Conservation (phyloP, 2,888 invertebrate species). For the Leptopterna dolabrata region DNA sequence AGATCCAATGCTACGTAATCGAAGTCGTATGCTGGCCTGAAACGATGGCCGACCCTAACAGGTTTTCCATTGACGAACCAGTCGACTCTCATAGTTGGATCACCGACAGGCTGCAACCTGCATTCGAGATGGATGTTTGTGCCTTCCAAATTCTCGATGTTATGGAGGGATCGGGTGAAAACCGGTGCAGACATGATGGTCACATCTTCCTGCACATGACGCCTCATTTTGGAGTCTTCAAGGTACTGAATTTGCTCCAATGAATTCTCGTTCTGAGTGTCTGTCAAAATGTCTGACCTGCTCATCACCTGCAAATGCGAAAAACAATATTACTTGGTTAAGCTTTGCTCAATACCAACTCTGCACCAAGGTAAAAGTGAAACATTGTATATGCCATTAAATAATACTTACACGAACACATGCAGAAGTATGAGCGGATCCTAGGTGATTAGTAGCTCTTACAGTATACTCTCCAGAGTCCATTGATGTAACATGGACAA, state of each 20-base stretch:
- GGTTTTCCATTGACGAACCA: constrained; percentile 97
- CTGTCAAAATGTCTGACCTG: constrained; percentile 84
- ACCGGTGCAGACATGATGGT: constrained; percentile 87
- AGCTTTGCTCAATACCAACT: no score
- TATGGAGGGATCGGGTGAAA: constrained; percentile 87
- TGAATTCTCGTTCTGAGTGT: constrained; percentile 92
- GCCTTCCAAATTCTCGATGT: constrained; percentile 89
- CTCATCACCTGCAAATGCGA: constrained; percentile 72
- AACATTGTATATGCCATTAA: no score
- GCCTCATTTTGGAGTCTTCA: constrained; percentile 81
- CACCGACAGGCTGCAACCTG: constrained; percentile 89
- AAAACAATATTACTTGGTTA: neutral
- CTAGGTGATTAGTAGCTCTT: constrained; percentile 91
- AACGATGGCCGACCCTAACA: constrained; percentile 85
- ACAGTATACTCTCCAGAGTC: constrained; percentile 97
- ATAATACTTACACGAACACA: constrained; percentile 76
- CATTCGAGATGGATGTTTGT: constrained; percentile 94
- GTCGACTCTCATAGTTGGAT: constrained; percentile 91
- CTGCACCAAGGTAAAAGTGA: no score
- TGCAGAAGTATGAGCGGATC: constrained; percentile 91
- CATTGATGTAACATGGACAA: constrained; percentile 90
- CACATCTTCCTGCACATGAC: constrained; percentile 82
- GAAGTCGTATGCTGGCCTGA: constrained; percentile 95
- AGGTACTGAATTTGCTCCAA: constrained; percentile 91
- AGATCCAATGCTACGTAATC: constrained; percentile 97